Evolutionary conservation across 2,888 invertebrate species (phyloP).

Genomic region (Andrena hattorfiana): DNA sequence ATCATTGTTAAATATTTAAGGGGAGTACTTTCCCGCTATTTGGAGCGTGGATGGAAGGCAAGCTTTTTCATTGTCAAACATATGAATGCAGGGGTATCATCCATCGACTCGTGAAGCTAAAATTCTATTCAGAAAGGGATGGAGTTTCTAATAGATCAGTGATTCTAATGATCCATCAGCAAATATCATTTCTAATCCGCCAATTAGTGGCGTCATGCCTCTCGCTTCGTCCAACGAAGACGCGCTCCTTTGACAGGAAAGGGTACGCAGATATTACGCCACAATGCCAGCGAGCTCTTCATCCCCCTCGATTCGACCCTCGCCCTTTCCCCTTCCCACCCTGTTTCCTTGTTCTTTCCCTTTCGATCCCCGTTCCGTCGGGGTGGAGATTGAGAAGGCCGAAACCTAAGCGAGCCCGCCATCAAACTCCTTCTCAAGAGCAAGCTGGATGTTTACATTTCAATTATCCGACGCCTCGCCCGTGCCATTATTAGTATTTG

Average conservation of each 20-base stretch:
- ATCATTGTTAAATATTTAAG: constrained; percentile 8
- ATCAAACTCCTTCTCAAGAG: constrained; percentile 54
- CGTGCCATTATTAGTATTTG: constrained; percentile 81
- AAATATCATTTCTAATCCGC: background rate
- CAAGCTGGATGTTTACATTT: constrained; percentile 80
- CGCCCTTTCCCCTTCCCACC: constrained; percentile 23
- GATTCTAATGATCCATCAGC: background rate
- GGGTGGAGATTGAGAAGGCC: constrained; percentile 37
- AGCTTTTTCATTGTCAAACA: too few species aligned
- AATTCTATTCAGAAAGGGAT: too few species aligned
- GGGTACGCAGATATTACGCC: constrained; percentile 47
- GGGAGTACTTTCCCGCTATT: background rate
- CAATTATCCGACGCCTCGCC: constrained; percentile 81
- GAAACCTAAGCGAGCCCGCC: constrained; percentile 48
- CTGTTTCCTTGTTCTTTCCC: constrained; percentile 26
- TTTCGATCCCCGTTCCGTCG: constrained; percentile 20
- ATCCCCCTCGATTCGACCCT: constrained; percentile 33
- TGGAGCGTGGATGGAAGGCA: background rate
- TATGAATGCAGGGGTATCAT: too few species aligned
- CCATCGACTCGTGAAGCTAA: too few species aligned
- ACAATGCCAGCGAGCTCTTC: constrained; percentile 30
- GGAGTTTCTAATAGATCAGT: background rate
- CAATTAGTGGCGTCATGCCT: background rate
- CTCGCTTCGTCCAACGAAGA: constrained; percentile 26
- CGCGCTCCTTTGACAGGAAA: constrained; percentile 24